Percentiles rank a stretch among this genome's conserved stretches.
Conservation (phyloP, 2,797 vertebrate genomes). For the Apogon hyalosoma region DNA sequence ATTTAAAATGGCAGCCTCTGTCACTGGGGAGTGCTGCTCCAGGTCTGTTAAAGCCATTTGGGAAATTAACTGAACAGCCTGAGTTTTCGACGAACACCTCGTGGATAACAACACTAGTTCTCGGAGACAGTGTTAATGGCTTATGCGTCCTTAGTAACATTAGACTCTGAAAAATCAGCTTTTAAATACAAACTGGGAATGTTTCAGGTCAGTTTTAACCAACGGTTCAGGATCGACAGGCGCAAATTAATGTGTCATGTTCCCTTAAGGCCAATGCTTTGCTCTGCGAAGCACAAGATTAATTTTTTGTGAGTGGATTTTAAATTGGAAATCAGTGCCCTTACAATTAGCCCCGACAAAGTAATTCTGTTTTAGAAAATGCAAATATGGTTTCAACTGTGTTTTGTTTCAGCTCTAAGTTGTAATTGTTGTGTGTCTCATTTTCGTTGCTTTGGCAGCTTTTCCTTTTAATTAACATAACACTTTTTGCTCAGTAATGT, state of each 20-base stretch:
- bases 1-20: slow-evolving; percentile 55
- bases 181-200: slow-evolving; percentile 32
- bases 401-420: background rate
- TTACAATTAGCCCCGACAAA: slow-evolving; percentile 28
- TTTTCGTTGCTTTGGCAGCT: background rate
- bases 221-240: slow-evolving; percentile 20
- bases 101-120: slow-evolving; percentile 17
- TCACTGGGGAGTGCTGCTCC: slow-evolving; percentile 35
- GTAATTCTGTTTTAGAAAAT: slow-evolving; percentile 3
- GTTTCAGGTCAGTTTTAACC: slow-evolving; percentile 20
- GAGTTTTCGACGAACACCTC: slow-evolving; percentile 36
- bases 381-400: background rate
- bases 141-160: slow-evolving; percentile 10
- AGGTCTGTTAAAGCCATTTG: slow-evolving; percentile 53
- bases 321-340: slow-evolving; percentile 42
- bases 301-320: slow-evolving; percentile 30
- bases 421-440: background rate
- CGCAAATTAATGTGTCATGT: slow-evolving; percentile 17
- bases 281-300: slow-evolving; percentile 42
- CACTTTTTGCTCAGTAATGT: too few relatives aligned
- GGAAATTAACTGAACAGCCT: slow-evolving; percentile 61
- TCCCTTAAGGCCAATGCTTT: slow-evolving; percentile 31
- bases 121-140: slow-evolving; percentile 19
- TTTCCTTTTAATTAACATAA: too few relatives aligned
- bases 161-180: slow-evolving; percentile 13